Evolutionary conservation across 1,140 invertebrate species (phyloP).

Genomic region (Drosophila gunungcola): DNA sequence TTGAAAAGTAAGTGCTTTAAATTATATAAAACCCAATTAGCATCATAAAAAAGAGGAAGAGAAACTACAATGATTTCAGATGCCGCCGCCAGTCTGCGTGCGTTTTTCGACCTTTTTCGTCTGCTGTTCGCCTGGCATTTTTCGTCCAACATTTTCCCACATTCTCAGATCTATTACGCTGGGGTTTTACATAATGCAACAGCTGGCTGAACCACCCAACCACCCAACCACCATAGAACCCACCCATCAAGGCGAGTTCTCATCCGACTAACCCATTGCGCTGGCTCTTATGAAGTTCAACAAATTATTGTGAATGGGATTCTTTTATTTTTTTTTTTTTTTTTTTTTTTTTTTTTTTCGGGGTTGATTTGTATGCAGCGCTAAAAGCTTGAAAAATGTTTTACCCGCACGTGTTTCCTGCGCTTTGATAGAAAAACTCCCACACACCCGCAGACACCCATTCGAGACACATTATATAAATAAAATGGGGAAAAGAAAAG

Average conservation of each 20-base stretch:
- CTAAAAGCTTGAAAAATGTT: slow-evolving; percentile 84
- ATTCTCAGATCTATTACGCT: slow-evolving; percentile 34
- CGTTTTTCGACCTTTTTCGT: background rate
- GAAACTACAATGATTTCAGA: background rate
- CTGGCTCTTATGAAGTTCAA: slow-evolving; percentile 74
- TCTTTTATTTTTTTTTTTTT: slow-evolving; percentile 57
- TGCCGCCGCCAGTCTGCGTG: background rate
- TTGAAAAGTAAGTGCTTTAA: slow-evolving; percentile 50
- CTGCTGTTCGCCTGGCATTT: slow-evolving; percentile 41
- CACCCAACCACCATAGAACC: background rate
- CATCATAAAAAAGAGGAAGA: background rate
- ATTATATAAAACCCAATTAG: slow-evolving; percentile 51
- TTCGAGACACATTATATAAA: slow-evolving; percentile 79
- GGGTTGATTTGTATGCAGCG: slow-evolving; percentile 83
- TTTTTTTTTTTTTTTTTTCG: slow-evolving; percentile 48
- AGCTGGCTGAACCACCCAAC: slow-evolving; percentile 56
- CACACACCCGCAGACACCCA: slow-evolving; percentile 37
- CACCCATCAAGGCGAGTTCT: background rate
- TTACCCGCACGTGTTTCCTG: slow-evolving; percentile 82
- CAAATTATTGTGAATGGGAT: slow-evolving; percentile 81
- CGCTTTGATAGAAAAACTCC: slow-evolving; percentile 73
- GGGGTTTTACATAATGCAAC: slow-evolving; percentile 70
- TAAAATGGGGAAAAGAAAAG: slow-evolving; percentile 72
- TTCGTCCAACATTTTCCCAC: slow-evolving; percentile 39
- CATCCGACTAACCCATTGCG: slow-evolving; percentile 21